A percentile compares a stretch with the other conserved stretches of the same genome.
These are phyloP conservation scores for Sylvilagus bachmani DNA, from an alignment of 2,113 vertebrate genomes.

Conservation along the genomic window DNA sequence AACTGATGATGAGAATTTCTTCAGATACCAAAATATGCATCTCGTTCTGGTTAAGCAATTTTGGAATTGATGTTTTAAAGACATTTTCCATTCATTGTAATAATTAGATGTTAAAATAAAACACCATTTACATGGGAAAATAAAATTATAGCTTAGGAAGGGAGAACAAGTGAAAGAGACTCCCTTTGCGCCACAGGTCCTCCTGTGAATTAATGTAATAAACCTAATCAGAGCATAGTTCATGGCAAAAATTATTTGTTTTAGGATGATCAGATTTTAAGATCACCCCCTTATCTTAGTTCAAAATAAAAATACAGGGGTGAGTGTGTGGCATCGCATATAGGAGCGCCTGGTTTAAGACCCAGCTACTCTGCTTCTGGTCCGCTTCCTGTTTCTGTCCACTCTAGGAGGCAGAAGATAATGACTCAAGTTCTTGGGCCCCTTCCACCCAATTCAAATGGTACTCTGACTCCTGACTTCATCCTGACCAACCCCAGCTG, in stretches of 20 bases:
- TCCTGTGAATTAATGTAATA: not conserved
- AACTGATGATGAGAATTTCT: not conserved
- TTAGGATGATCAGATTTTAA: not conserved
- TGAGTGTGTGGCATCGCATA: too few relatives aligned
- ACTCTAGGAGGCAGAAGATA: too few relatives aligned
- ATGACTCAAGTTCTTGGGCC: too few relatives aligned
- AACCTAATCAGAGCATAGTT: not conserved
- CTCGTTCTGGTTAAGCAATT: not conserved
- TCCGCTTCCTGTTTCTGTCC: too few relatives aligned
- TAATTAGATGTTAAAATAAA: not conserved
- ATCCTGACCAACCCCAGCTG: too few relatives aligned
- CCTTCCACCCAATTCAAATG: too few relatives aligned
- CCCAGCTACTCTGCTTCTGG: too few relatives aligned
- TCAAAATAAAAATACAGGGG: not conserved
- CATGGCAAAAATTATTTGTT: not conserved
- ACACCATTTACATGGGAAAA: not conserved
- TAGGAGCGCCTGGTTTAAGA: too few relatives aligned
- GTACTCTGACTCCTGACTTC: too few relatives aligned
- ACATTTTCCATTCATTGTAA: not conserved
- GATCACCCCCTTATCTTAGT: not conserved
- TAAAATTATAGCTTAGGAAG: not conserved
- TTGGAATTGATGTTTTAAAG: not conserved
- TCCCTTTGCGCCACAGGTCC: not conserved
- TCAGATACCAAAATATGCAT: not conserved
- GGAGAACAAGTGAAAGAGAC: not conserved